Evolutionary conservation across 2,113 vertebrate genomes (phyloP).

Genomic region (Otis tarda): DNA sequence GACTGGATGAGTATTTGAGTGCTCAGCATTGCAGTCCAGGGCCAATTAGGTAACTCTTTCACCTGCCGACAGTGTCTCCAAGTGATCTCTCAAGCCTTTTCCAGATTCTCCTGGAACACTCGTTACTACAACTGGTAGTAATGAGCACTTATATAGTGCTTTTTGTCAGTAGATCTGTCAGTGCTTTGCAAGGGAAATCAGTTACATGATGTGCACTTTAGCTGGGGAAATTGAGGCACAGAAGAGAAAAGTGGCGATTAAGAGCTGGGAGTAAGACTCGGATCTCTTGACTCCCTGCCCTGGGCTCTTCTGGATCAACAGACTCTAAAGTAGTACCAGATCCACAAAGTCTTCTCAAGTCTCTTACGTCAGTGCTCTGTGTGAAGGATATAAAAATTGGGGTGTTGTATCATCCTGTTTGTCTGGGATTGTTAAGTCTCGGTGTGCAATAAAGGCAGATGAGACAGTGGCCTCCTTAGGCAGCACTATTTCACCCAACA

Average conservation of each 20-base stretch:
- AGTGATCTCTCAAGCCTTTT: not conserved
- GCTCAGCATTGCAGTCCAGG: not conserved
- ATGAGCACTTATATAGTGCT: not conserved
- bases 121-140: not conserved
- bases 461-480: conserved; percentile 18
- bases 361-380: not conserved
- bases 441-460: not conserved
- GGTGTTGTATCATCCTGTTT: not conserved
- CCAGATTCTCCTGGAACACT: not conserved
- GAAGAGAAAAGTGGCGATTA: not conserved
- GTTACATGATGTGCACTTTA: accelerated
- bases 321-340: not conserved
- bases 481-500: not conserved
- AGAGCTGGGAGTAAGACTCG: not conserved
- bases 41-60: not conserved
- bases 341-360: not conserved
- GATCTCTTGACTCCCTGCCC: not conserved
- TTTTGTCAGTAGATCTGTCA: not conserved
- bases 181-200: not conserved
- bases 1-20: not conserved
- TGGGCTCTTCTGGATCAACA: not conserved
- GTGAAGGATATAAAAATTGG: not conserved
- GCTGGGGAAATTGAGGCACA: not conserved
- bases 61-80: not conserved
- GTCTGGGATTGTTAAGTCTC: not conserved